Evolutionary conservation across 2,888 invertebrate genomes (phyloP).

Genomic region (Sphaeridia pumilis): DNA sequence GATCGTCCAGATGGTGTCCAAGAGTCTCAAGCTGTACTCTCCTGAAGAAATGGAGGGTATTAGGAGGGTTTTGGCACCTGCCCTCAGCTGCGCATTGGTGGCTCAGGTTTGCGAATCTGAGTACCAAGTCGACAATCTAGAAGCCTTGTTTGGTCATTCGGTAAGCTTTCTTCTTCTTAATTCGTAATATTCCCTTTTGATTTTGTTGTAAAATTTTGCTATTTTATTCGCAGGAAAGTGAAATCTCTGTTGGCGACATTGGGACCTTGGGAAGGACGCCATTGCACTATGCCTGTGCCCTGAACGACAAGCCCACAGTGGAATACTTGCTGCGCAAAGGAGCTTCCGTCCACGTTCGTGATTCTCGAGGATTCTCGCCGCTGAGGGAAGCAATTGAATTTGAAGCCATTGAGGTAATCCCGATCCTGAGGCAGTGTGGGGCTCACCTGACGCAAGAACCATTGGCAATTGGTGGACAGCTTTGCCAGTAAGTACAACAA

Average conservation of each 20-base stretch:
- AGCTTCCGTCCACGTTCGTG: conserved; percentile 68
- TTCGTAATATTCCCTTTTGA: not conserved
- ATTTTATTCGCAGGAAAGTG: conserved; percentile 17
- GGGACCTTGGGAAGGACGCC: conserved; percentile 50
- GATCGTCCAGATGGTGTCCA: conserved; percentile 48
- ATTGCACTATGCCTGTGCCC: conserved; percentile 68
- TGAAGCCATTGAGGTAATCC: conserved; percentile 53
- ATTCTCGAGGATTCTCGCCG: conserved; percentile 57
- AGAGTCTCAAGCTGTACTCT: conserved; percentile 47
- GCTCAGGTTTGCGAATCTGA: conserved; percentile 38
- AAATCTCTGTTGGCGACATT: conserved; percentile 28
- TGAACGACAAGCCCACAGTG: conserved; percentile 56
- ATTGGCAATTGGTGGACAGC: conserved; percentile 51
- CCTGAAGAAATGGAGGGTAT: conserved; percentile 48
- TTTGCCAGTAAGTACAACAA: conserved; percentile 45
- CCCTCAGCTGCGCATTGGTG: conserved; percentile 56
- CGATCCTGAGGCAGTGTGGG: conserved; percentile 57
- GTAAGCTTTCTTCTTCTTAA: conserved; percentile 12
- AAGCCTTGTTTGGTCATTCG: conserved; percentile 38
- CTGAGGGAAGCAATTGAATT: conserved; percentile 57
- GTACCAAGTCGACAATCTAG: conserved; percentile 46
- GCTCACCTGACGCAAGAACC: conserved; percentile 55
- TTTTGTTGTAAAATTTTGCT: not conserved
- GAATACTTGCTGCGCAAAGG: conserved; percentile 63
- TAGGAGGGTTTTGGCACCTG: conserved; percentile 54